Evolutionary conservation across 2,888 invertebrate species (phyloP), one percentile per base, ranked within the genome.

Genomic region (Drosophila mimetica): DNA sequence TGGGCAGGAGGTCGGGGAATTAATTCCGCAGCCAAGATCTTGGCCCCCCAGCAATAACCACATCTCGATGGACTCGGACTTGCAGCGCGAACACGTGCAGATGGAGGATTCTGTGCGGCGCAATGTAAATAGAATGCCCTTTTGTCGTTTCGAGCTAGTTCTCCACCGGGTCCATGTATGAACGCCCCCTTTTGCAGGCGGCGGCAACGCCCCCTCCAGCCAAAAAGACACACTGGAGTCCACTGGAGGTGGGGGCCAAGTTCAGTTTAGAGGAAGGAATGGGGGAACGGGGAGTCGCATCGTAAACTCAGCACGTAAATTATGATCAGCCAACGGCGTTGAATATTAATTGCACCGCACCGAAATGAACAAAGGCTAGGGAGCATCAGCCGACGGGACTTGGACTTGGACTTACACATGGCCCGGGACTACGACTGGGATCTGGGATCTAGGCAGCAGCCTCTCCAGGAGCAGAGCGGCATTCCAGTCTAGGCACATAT

Each of bases 241-340:
- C 22, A 46, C 18, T n/a, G 14, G n/a, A 2, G 20, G 39, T n/a
- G n/a, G 16, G 30, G 28, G 39, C 8, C 25, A 34, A 28, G 42
- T 53, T 42, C 44, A 41, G 25, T 44, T 36, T 16, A 13, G 37
- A 16, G 22, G 7, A 8, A 22, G 8, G 22, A 20, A 4, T 2
- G 32, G 28, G 11, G 28, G 32, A 18, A 16, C 20, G 36, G 25
- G 30, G 46, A 30, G 72, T 87, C 80, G 82, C 82, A 85, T 84
- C 85, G 86, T 88, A 88, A 88, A 90, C 91, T 84, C 91, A 90
- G 91, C 91, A 91, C 90, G 91, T 91, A 91, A 91, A 91, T 91
- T 91, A 91, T 91, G 91, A 89, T 89, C 86, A 90, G 89, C 91
- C 90, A 90, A 91, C 89, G 91, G 91, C 90, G 89, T 89, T 90